A percentile compares a stretch with the other conserved stretches of the same genome.
Evolutionary conservation across 2,797 vertebrate species (phyloP).

Genomic region (Echeneis naucrates): DNA sequence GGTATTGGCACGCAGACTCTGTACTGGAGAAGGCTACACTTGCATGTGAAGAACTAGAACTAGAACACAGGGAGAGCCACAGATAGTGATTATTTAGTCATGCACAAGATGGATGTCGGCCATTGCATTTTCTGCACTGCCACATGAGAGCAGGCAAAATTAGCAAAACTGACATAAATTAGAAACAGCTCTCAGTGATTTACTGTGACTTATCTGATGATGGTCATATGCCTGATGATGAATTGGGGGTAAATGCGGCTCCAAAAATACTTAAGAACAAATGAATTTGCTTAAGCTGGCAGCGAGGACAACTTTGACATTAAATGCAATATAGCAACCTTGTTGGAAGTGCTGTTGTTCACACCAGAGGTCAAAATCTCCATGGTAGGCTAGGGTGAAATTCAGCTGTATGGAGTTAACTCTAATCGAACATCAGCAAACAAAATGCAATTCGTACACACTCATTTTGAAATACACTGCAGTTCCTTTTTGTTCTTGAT

Average conservation of each 20-base stretch:
- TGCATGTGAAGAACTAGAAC: conserved; percentile 11
- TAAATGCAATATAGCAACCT: background rate
- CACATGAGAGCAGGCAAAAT: background rate
- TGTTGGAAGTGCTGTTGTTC: background rate
- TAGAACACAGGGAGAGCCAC: background rate
- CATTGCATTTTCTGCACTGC: background rate
- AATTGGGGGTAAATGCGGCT: background rate
- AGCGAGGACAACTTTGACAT: background rate
- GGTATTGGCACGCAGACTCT: background rate
- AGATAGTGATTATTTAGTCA: background rate
- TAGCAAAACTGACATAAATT: background rate
- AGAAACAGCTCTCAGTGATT: background rate
- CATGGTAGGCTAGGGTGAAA: background rate
- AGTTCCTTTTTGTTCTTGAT: background rate
- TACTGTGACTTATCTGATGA: background rate
- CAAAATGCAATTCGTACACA: background rate
- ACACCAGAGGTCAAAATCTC: background rate
- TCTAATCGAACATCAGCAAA: too few relatives aligned
- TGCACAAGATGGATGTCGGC: background rate
- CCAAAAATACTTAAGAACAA: background rate
- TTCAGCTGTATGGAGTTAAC: background rate
- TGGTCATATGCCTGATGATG: background rate
- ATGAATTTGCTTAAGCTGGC: background rate
- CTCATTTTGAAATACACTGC: background rate
- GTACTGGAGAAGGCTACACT: conserved; percentile 4